A percentile compares a stretch with the other conserved stretches of the same genome.
phyloP scores from a whole-genome alignment of 2,113 vertebrate genomes.

The Gasterosteus nipponicus region DNA sequence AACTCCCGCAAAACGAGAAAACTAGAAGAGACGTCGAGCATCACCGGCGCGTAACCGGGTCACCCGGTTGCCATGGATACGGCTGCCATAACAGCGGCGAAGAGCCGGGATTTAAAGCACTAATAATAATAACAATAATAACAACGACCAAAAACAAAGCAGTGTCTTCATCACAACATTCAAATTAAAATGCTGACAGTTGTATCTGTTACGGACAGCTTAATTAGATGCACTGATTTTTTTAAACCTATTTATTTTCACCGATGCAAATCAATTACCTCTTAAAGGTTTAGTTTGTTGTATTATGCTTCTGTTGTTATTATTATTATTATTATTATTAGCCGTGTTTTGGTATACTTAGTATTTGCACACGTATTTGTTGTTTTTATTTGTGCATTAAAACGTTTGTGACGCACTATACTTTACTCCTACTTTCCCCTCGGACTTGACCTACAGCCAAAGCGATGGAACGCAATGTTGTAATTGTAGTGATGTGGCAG shows the following conservation, averaged over 20 bases:
- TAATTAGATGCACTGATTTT: not conserved
- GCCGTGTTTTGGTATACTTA: not conserved
- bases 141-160: not conserved
- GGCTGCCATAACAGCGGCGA: not conserved
- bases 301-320: not conserved
- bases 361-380: not conserved
- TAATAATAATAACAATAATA: not conserved
- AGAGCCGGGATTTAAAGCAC: not conserved
- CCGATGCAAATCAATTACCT: not conserved
- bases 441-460: not conserved
- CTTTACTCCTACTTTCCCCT: not conserved
- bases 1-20: not conserved
- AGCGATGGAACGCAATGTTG: not conserved
- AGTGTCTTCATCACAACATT: too few relatives aligned
- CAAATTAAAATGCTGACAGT: too few relatives aligned
- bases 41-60: not conserved
- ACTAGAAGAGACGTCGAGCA: not conserved
- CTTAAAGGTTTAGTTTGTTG: not conserved
- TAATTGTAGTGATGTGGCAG: not conserved
- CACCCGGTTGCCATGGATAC: constrained; percentile 56
- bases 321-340: not conserved
- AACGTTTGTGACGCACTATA: not conserved
- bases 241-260: not conserved
- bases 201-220: not conserved
- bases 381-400: not conserved